Evolutionary conservation across 2,888 invertebrate species (phyloP).

Genomic region (Archips xylosteana): DNA sequence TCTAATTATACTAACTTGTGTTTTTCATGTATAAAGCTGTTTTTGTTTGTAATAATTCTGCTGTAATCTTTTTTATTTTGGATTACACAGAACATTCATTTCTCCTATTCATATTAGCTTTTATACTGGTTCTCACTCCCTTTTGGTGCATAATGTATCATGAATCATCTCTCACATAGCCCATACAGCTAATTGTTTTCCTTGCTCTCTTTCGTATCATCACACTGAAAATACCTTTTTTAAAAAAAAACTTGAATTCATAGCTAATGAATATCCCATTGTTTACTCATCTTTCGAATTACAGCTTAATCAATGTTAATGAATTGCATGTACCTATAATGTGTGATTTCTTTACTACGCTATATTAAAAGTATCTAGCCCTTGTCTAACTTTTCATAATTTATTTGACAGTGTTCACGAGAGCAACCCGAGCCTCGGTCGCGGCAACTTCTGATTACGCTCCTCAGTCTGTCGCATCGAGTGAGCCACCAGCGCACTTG

Average conservation of each 20-base stretch:
- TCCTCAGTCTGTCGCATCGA: slow-evolving; percentile 28
- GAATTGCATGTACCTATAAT: background rate
- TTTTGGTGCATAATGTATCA: background rate
- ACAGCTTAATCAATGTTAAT: background rate
- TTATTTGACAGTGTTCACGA: slow-evolving; percentile 86
- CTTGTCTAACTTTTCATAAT: slow-evolving; percentile 18
- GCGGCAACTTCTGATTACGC: slow-evolving; percentile 78
- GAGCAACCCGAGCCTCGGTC: slow-evolving; percentile 84
- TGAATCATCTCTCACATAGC: background rate
- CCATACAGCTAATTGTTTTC: background rate
- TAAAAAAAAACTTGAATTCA: background rate
- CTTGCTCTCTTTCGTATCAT: background rate
- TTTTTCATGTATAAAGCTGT: slow-evolving; percentile 46
- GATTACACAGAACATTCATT: slow-evolving; percentile 2
- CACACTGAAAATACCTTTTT: background rate
- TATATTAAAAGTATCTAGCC: background rate
- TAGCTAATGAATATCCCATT: background rate
- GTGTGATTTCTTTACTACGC: background rate
- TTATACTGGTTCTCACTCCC: background rate
- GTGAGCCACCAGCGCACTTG: slow-evolving; percentile 44
- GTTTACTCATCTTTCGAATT: background rate
- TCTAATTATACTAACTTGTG: slow-evolving; percentile 60
- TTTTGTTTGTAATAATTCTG: slow-evolving; percentile 41
- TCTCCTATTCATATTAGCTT: background rate
- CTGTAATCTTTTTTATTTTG: background rate